These are phyloP conservation scores for Dendroctonus ponderosae DNA, from an alignment of 1,140 invertebrate species.

Conservation along the genomic window DNA sequence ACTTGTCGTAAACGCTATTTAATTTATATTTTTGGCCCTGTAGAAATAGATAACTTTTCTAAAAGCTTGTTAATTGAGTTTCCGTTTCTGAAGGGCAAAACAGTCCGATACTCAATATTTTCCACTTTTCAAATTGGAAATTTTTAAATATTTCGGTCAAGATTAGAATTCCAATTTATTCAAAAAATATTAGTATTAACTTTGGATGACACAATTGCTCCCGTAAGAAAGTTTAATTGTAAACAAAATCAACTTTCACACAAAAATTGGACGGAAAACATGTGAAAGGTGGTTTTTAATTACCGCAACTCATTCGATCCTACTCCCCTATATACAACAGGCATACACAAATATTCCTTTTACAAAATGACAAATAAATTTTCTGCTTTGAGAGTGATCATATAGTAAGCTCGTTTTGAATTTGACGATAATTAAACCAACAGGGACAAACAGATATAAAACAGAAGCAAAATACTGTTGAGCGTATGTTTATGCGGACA, in stretches of 20 bases:
- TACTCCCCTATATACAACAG: neutral
- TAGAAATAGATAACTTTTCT: too few relatives aligned
- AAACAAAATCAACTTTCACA: neutral
- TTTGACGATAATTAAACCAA: conserved; percentile 46
- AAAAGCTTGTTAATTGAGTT: too few relatives aligned
- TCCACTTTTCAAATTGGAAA: too few relatives aligned
- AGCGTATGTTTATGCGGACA: conserved; percentile 31
- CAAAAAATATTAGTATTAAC: too few relatives aligned
- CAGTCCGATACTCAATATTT: too few relatives aligned
- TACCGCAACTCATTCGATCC: conserved; percentile 3
- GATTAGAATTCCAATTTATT: too few relatives aligned
- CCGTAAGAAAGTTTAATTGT: too few relatives aligned
- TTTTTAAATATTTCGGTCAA: too few relatives aligned
- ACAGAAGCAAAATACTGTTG: conserved; percentile 39
- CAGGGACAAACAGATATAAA: conserved; percentile 40
- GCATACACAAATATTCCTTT: conserved; percentile 47
- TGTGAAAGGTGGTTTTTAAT: conserved; percentile 11
- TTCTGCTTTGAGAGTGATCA: conserved; percentile 42
- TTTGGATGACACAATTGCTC: too few relatives aligned
- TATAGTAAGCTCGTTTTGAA: conserved; percentile 42
- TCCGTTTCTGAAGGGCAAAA: too few relatives aligned
- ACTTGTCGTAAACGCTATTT: too few relatives aligned
- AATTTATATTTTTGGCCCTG: too few relatives aligned
- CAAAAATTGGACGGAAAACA: neutral
- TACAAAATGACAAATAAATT: conserved; percentile 49